Conservation (phyloP, 2,888 invertebrate genomes). For the Tinea pellionella region DNA sequence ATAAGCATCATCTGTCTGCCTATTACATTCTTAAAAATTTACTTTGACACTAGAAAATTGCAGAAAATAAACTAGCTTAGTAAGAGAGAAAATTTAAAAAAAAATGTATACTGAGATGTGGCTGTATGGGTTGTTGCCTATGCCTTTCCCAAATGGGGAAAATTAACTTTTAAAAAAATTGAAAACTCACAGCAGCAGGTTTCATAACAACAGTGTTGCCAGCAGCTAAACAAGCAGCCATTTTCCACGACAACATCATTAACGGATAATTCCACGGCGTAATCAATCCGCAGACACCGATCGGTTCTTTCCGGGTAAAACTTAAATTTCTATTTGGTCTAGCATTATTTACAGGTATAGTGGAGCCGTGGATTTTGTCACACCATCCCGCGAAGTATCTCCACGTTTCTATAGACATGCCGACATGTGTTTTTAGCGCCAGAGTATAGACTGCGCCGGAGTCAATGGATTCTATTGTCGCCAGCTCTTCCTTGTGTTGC, state of each 20-base stretch:
- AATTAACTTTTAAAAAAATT: not conserved
- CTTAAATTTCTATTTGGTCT: constrained; percentile 86
- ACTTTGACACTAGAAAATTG: too few relatives aligned
- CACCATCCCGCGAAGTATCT: constrained; percentile 97
- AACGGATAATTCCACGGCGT: constrained; percentile 99
- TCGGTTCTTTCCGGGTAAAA: constrained; percentile 89
- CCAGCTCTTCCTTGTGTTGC: constrained; percentile 92
- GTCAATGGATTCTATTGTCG: constrained; percentile 93
- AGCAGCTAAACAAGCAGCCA: constrained; percentile 96
- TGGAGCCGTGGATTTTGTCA: constrained; percentile 93
- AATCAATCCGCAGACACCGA: constrained; percentile 92
- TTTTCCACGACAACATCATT: constrained; percentile 99
- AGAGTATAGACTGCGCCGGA: constrained; percentile 97
- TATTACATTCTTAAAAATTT: too few relatives aligned
- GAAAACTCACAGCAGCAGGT: constrained; percentile 82
- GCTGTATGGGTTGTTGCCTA: too few relatives aligned
- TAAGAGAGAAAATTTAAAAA: too few relatives aligned
- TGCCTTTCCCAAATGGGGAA: too few relatives aligned
- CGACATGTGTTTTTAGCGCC: constrained; percentile 95
- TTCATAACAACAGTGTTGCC: constrained; percentile 97
- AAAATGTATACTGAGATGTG: too few relatives aligned
- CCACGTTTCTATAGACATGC: constrained; percentile 98
- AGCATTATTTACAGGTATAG: constrained; percentile 93
- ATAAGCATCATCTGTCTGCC: too few relatives aligned
- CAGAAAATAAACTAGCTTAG: too few relatives aligned